phyloP scores from a whole-genome alignment of 2,113 vertebrate genomes.

The Epinephelus cyanopodus region DNA sequence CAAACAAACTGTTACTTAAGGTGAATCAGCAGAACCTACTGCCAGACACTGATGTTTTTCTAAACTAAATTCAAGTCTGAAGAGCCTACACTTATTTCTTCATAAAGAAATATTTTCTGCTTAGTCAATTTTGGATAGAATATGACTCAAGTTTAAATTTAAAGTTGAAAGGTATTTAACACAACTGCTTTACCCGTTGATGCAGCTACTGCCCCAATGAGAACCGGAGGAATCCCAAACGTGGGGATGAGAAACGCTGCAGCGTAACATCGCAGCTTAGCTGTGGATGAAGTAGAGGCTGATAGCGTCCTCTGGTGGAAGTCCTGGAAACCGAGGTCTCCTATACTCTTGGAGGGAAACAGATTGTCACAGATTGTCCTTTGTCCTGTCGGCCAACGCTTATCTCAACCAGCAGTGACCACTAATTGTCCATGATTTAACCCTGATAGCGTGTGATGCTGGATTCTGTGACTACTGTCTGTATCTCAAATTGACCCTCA shows the following conservation, averaged over 20 bases:
- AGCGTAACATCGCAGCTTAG: conserved; percentile 78
- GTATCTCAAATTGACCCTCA: too few species aligned
- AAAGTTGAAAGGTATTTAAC: not conserved
- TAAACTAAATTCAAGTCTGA: not conserved
- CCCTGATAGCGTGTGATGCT: too few species aligned
- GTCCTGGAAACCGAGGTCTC: conserved; percentile 82
- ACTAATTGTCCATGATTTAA: too few species aligned
- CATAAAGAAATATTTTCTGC: too few species aligned
- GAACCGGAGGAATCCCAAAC: conserved; percentile 81
- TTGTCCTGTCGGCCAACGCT: too few species aligned
- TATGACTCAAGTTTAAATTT: not conserved
- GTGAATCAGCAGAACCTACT: not conserved
- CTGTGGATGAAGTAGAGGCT: conserved; percentile 65
- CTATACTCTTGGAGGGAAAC: conserved; percentile 70
- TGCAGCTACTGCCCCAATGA: conserved; percentile 83
- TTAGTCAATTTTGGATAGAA: not conserved
- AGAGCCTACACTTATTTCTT: not conserved
- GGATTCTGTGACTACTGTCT: too few species aligned
- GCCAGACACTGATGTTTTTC: too few species aligned
- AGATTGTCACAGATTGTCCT: too few species aligned
- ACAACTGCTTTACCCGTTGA: conserved; percentile 78
- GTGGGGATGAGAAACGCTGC: conserved; percentile 75
- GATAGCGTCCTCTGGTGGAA: conserved; percentile 86
- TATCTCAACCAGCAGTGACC: too few species aligned
- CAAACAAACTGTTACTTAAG: not conserved